Percentiles rank a stretch among this genome's conserved stretches.
phyloP scores from a whole-genome alignment of 2,113 vertebrate species.

The Ciconia stormi region DNA sequence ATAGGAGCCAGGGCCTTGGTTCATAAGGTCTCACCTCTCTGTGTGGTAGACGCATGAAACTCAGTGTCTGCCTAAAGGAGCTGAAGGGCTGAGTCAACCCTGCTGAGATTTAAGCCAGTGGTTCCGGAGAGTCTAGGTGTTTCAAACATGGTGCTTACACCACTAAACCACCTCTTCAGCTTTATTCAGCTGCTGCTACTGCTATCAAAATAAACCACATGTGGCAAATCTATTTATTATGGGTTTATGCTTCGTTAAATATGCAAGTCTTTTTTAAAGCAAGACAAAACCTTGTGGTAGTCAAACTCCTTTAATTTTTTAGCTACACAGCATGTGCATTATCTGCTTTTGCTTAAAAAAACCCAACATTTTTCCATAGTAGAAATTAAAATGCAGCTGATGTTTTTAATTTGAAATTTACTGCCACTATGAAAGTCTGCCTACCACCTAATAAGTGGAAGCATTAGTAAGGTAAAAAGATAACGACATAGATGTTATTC shows the following conservation, averaged over 20 bases:
- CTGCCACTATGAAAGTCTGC: neutral
- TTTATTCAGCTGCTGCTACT: neutral
- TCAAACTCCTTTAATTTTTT: neutral
- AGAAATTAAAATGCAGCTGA: neutral
- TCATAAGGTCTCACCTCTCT: neutral
- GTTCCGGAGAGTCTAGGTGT: constrained; percentile 36
- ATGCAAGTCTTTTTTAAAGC: neutral
- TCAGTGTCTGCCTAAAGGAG: neutral
- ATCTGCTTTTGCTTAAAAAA: neutral
- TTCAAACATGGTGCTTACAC: neutral
- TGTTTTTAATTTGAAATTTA: constrained; percentile 34
- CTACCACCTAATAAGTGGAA: constrained; percentile 2
- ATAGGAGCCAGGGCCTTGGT: neutral
- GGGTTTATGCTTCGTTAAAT: neutral
- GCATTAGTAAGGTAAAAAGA: neutral
- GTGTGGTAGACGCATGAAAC: neutral
- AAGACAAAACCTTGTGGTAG: neutral
- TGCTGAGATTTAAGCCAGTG: neutral
- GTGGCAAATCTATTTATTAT: constrained; percentile 14
- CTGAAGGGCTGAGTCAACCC: neutral
- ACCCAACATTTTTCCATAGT: neutral
- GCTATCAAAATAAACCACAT: neutral
- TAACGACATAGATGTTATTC: neutral
- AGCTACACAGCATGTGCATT: neutral
- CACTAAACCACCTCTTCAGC: neutral